Conservation (phyloP, 2,797 vertebrate species). For the Anniella stebbinsi region DNA sequence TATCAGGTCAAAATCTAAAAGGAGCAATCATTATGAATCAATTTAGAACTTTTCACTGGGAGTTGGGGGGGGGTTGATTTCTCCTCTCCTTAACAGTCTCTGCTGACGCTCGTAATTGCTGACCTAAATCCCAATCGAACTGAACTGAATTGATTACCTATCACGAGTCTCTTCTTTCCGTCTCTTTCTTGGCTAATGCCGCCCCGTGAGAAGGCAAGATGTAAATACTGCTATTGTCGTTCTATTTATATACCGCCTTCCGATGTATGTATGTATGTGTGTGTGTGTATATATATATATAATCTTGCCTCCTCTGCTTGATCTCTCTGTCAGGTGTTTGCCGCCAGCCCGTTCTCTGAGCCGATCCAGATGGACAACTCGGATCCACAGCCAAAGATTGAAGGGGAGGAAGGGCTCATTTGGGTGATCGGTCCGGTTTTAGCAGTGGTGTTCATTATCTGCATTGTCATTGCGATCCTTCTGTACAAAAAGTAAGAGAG, state of each 20-base stretch:
- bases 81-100: background rate
- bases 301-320: background rate
- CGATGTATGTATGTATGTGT: no score
- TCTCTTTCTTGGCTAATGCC: background rate
- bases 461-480: conserved; percentile 95
- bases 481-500: conserved; percentile 95
- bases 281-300: no score
- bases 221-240: no score
- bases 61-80: background rate
- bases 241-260: no score
- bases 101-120: background rate
- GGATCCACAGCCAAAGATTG: conserved; percentile 86
- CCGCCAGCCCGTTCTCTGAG: conserved; percentile 93
- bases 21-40: background rate
- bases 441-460: conserved; percentile 96
- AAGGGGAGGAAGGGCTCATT: conserved; percentile 91
- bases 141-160: background rate
- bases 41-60: background rate
- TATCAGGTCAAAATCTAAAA: background rate
- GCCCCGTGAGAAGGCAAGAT: background rate
- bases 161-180: background rate
- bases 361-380: conserved; percentile 88
- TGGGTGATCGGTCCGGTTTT: conserved; percentile 96
- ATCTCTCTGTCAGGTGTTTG: conserved; percentile 83
- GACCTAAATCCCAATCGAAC: background rate